phyloP scores from a whole-genome alignment of 1,140 invertebrate species.

The Agrilus planipennis region DNA sequence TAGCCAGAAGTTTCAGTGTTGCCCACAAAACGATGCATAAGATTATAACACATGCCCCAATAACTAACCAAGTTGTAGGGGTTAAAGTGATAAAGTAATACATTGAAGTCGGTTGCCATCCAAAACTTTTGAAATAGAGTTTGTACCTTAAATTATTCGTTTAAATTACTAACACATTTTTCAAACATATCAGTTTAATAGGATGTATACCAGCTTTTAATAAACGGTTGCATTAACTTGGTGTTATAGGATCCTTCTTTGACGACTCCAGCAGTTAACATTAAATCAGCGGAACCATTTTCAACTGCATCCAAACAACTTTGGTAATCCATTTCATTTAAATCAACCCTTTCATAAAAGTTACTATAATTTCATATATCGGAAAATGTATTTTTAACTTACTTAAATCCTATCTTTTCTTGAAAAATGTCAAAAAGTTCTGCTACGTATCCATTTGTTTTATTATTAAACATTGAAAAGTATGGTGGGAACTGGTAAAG shows the following conservation, averaged over 20 bases:
- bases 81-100: too few species aligned
- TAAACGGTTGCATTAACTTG: conserved; percentile 25
- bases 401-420: conserved; percentile 19
- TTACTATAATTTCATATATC: neutral
- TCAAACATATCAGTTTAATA: neutral
- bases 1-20: too few species aligned
- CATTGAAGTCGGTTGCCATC: too few species aligned
- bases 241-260: conserved; percentile 13
- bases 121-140: too few species aligned
- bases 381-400: conserved; percentile 7
- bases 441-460: conserved; percentile 21
- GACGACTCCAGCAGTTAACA: conserved; percentile 20
- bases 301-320: conserved; percentile 17
- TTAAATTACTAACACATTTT: too few species aligned
- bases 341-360: conserved; percentile 2
- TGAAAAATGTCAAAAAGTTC: conserved; percentile 23
- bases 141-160: too few species aligned
- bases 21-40: too few species aligned
- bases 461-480: too few species aligned
- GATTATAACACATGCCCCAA: too few species aligned
- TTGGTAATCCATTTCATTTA: conserved; percentile 16
- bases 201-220: conserved; percentile 26
- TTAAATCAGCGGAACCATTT: conserved; percentile 19
- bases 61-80: too few species aligned
- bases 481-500: too few species aligned